Percentiles rank a stretch among this genome's conserved stretches.
Evolutionary conservation across 2,113 vertebrate genomes (phyloP).

Genomic region (Pseudopipra pipra): DNA sequence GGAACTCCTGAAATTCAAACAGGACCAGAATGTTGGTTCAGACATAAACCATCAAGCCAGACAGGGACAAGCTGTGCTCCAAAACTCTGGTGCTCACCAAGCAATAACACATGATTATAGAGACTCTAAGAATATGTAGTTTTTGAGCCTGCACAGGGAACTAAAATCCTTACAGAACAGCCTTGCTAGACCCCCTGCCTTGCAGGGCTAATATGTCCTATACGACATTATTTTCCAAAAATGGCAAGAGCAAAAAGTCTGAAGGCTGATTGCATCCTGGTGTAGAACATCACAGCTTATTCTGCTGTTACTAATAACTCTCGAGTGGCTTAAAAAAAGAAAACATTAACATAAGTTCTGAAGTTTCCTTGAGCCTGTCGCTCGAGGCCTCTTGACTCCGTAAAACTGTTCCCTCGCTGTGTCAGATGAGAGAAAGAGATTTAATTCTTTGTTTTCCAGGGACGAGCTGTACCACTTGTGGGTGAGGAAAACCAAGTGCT

Average conservation of each 20-base stretch:
- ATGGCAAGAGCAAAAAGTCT: neutral
- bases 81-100: neutral
- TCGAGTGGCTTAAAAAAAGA: neutral
- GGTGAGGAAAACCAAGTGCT: neutral
- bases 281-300: neutral
- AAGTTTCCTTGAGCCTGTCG: neutral
- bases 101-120: accelerated
- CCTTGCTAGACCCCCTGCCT: neutral
- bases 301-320: neutral
- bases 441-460: neutral
- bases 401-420: neutral
- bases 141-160: neutral
- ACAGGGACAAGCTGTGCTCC: neutral
- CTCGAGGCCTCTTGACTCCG: neutral
- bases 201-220: neutral
- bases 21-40: neutral
- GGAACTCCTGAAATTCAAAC: neutral
- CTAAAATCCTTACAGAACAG: neutral
- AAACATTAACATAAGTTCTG: neutral
- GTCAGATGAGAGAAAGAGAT: neutral
- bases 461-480: neutral
- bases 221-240: neutral
- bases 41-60: neutral
- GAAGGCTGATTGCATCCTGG: neutral
- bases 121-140: neutral